Evolutionary conservation across 2,113 vertebrate species (phyloP).

Genomic region (Crocuta crocuta): DNA sequence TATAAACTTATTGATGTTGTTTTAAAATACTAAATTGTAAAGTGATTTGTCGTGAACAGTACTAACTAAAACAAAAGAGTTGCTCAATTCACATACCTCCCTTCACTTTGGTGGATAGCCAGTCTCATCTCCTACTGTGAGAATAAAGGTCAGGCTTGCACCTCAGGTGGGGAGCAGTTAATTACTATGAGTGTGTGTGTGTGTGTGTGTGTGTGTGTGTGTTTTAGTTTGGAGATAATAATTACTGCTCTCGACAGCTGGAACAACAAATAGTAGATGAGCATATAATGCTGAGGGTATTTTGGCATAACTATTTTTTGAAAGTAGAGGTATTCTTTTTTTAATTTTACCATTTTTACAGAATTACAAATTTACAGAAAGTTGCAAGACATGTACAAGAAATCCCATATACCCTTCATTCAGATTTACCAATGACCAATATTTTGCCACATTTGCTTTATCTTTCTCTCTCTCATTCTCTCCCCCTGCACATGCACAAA

Average conservation of each 20-base stretch:
- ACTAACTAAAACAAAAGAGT: not conserved
- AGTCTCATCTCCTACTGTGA: not conserved
- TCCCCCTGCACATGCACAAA: accelerated
- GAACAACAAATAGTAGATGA: not conserved
- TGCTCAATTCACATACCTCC: not conserved
- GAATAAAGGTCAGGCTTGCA: not conserved
- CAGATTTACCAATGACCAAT: not conserved
- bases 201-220: too few species aligned
- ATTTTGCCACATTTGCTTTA: not conserved
- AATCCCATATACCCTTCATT: not conserved
- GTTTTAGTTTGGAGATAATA: not conserved
- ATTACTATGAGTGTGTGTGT: not conserved
- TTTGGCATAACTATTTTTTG: not conserved
- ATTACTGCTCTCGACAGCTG: not conserved
- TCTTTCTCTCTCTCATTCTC: not conserved
- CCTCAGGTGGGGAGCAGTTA: not conserved
- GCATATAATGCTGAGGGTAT: not conserved
- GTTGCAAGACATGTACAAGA: not conserved
- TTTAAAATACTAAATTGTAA: not conserved
- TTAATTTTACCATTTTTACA: not conserved
- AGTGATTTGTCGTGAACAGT: not conserved
- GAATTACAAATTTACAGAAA: not conserved
- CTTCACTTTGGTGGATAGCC: not conserved
- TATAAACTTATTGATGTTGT: not conserved
- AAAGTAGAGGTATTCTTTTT: not conserved